A percentile compares a stretch with the other conserved stretches of the same genome.
These are phyloP conservation scores for Antennarius maculatus DNA, from an alignment of 2,797 vertebrate species.

Conservation along the genomic window DNA sequence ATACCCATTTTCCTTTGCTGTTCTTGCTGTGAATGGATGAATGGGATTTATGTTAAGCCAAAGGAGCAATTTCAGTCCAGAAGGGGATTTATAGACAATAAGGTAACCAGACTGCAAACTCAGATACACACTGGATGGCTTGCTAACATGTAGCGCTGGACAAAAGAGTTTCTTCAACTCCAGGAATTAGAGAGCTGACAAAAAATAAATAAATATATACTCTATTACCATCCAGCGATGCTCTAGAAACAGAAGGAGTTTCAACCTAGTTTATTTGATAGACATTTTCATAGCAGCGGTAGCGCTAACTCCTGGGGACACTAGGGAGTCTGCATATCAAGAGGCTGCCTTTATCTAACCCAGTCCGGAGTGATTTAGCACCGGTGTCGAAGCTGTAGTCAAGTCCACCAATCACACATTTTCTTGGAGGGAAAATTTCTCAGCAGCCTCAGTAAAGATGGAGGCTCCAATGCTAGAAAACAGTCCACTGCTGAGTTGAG, in stretches of 20 bases:
- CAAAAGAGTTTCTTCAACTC: constrained; percentile 22
- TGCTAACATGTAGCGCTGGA: constrained; percentile 25
- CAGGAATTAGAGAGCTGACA: neutral
- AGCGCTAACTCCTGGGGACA: constrained; percentile 4
- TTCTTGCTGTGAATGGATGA: neutral
- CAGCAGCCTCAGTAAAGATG: neutral
- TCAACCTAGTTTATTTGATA: constrained; percentile 11
- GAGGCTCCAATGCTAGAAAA: neutral
- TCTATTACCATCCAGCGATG: neutral
- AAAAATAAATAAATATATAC: neutral
- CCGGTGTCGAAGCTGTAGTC: constrained; percentile 21
- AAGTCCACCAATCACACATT: constrained; percentile 38
- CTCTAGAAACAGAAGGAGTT: neutral
- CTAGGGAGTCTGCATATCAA: constrained; percentile 17
- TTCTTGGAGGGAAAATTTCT: constrained; percentile 10
- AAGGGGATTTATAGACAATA: neutral
- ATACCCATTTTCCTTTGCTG: neutral
- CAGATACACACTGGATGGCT: constrained; percentile 15
- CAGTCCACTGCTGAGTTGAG: neutral
- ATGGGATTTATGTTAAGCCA: constrained; percentile 14
- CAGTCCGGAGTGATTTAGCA: constrained; percentile 33
- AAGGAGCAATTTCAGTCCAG: neutral
- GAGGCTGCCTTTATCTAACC: constrained; percentile 28
- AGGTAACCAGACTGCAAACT: constrained; percentile 14
- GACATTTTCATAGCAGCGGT: constrained; percentile 13